Conservation (phyloP, 2,797 vertebrate genomes). For the Paratrypauchen microcephalus region DNA sequence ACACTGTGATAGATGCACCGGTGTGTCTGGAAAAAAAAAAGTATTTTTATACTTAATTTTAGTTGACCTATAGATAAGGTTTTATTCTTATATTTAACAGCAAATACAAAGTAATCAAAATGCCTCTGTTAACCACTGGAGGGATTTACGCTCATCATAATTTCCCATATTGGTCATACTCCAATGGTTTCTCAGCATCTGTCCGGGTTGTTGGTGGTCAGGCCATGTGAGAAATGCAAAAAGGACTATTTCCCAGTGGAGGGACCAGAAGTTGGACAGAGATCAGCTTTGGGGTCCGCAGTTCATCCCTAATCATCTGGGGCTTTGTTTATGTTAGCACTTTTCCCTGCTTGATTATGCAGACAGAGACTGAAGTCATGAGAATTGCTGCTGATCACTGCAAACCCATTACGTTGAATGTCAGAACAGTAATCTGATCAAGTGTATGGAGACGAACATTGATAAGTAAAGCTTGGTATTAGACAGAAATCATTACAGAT, state of each 20-base stretch:
- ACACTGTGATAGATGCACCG: constrained; percentile 45
- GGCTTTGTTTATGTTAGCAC: constrained; percentile 72
- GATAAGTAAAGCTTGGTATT: constrained; percentile 17
- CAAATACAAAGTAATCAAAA: not conserved
- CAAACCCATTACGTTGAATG: constrained; percentile 6
- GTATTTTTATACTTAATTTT: not conserved
- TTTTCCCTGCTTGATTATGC: constrained; percentile 54
- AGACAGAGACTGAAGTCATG: constrained; percentile 56
- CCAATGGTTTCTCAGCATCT: constrained; percentile 66
- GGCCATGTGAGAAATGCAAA: constrained; percentile 72
- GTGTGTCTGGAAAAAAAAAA: constrained; percentile 16
- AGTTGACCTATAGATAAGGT: constrained; percentile 19
- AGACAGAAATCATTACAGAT: constrained; percentile 17
- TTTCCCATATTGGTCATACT: constrained; percentile 53
- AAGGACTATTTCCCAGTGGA: constrained; percentile 69
- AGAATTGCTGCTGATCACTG: constrained; percentile 38
- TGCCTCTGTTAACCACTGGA: constrained; percentile 18
- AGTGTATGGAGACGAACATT: constrained; percentile 13
- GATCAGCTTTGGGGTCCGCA: constrained; percentile 57
- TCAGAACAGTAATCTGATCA: constrained; percentile 4
- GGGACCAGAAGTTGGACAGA: constrained; percentile 53
- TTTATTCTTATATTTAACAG: constrained; percentile 13
- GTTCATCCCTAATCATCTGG: constrained; percentile 64
- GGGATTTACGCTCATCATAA: constrained; percentile 13
- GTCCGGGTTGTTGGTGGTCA: constrained; percentile 55